These are phyloP conservation scores for Amblyornis subalaris DNA, from an alignment of 2,113 vertebrate species.

Conservation along the genomic window DNA sequence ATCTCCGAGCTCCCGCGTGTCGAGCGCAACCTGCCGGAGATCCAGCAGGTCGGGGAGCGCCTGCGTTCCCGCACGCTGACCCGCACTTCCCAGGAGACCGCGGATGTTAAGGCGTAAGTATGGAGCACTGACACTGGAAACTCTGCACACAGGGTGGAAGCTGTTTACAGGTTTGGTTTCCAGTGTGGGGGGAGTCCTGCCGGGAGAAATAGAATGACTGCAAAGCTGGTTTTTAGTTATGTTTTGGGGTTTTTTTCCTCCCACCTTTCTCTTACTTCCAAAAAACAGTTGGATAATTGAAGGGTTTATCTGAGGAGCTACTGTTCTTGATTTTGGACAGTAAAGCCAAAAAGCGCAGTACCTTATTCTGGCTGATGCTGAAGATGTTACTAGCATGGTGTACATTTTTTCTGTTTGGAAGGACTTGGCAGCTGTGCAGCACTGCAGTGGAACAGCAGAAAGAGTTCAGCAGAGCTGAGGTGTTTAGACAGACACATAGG, in stretches of 20 bases:
- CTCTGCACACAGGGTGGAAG: fast-evolving
- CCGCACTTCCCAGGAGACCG: slow-evolving; percentile 93
- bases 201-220: neutral
- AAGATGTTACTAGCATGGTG: neutral
- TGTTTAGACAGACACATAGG: neutral
- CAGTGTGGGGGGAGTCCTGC: fast-evolving
- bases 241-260: neutral
- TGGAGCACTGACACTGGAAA: fast-evolving
- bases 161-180: fast-evolving
- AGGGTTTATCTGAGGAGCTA: neutral
- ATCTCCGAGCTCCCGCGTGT: slow-evolving; percentile 94
- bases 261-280: neutral
- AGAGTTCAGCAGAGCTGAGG: neutral
- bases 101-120: slow-evolving; percentile 97
- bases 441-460: slow-evolving; percentile 15
- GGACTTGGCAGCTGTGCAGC: slow-evolving; percentile 21
- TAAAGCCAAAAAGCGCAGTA: neutral
- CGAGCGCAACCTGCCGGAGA: slow-evolving; percentile 93
- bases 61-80: slow-evolving; percentile 92
- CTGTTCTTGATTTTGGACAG: neutral
- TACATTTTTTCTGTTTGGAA: neutral
- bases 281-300: neutral
- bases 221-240: neutral
- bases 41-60: slow-evolving; percentile 93
- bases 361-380: neutral